Base-by-base conservation (phyloP, 2,888 invertebrate genomes). In the Athalia circularis region DNA sequence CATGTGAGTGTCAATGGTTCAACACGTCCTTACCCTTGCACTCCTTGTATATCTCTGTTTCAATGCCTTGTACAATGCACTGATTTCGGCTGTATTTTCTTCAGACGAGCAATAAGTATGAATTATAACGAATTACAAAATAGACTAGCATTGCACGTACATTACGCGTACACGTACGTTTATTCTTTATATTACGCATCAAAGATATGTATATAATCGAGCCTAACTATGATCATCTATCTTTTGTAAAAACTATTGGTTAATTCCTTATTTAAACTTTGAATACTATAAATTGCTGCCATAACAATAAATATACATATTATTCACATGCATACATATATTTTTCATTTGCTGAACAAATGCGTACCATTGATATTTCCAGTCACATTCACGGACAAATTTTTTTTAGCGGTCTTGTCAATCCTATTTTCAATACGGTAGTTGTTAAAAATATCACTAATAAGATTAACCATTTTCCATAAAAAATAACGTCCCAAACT, bases 1-100 rank as follows among this genome's bases (percentile, higher is more conserved):
- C 83, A 90, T 90, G 90, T 90, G 90, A 90, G 90, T 90, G 86
- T 85, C 84, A 88, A 87, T 87, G 81, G 86, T 87, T 84, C 86
- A 87, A 85, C 86, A 85, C 84, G 84, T 87, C 84, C 84, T 88
- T 85, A 80, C 86, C 84, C 84, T 88, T 82, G 81, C 86, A 83
- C 84, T 87, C 80, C 83, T 88, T 82, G 81, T 85, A 82, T 87
- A 86, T 83, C 83, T 88, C 79, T 89, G 85, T 84, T 81, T 87
- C 84, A 84, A 87, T 80, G 84, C 85, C 78, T 80, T 87, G 81
- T 83, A 87, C 83, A 82, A 84, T 83, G 88, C 87, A 88, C 86
- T 86, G 79, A 79, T 61, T 54, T 65, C 70, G 59, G 62, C 65
- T 77, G 65, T 72, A 77, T 79, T 81, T 65, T 64, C 68, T 70